Base-by-base conservation (phyloP, 53 echinoderm and acorn worm genomes). In the Stichopus horrens region DNA sequence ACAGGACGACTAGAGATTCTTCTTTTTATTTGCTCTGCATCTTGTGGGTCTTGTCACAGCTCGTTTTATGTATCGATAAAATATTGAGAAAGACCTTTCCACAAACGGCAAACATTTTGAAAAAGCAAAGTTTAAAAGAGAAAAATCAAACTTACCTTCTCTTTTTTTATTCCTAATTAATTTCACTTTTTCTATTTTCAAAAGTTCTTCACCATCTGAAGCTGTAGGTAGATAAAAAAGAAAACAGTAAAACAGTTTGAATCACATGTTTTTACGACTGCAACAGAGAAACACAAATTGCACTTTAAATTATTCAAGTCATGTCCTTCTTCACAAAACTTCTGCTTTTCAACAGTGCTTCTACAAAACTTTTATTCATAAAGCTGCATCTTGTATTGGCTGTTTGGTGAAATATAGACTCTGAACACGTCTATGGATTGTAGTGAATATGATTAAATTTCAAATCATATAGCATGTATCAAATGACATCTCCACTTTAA, bases 171-270 rank as follows among this genome's bases (percentile, higher is more conserved):
- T 96, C 83, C 94, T 86, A 52, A 96, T 89, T 19, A 96, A 88
- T 81, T 91, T 94, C 7, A 96, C 96, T 93, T 94, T 96, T 88
- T 96, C 94, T 73, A 96, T 94, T 58, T 87, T 90, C 22, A 93
- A 22, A 82, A 96, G 81, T 87, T 88, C 92, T 86, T 96, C 57
- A 16, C 96, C 96, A 89, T 96, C 94, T 90, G 94, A 79, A 68
- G 96, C 96, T 96, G 93, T 67, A 73, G 77, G 74, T 55, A 54
- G 23, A 86, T 76, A 77, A 87, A 21, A 60, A 83, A 55, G 83
- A 59, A 75, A 16, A 18, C 4, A 18, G 18, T 7, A 71, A 71
- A 71, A 16, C 16, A 71, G 14, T 71, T 37, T 71, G 7, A 71
- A 71, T 37, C 37, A 37, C 37, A 37, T 37, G 37, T 37, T 37